A percentile compares a stretch with the other conserved stretches of the same genome.
Conservation (phyloP, 2,113 vertebrate genomes). For the Balaenoptera acutorostrata region DNA sequence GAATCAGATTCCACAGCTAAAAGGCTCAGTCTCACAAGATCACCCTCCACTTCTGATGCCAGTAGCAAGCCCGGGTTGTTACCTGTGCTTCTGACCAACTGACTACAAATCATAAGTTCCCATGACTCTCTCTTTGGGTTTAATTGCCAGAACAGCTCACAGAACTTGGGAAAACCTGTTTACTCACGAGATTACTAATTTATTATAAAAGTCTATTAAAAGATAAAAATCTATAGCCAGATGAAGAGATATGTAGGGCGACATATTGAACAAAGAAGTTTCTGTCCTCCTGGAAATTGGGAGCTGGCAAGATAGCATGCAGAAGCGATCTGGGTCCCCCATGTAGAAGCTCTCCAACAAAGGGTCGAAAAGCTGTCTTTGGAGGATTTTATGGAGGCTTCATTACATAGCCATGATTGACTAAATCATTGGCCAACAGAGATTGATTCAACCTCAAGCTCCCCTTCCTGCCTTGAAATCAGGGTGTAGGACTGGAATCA, state of each 20-base stretch:
- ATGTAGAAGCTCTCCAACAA: neutral
- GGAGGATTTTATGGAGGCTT: neutral
- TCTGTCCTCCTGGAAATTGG: neutral
- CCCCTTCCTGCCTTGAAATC: neutral
- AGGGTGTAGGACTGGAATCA: neutral
- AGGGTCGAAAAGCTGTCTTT: neutral
- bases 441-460: neutral
- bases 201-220: neutral
- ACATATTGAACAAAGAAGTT: neutral
- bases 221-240: neutral
- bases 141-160: neutral
- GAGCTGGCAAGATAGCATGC: neutral
- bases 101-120: neutral
- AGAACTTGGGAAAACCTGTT: neutral
- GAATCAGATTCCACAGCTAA: neutral
- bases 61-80: neutral
- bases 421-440: neutral
- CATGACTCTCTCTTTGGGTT: neutral
- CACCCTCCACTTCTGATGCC: neutral
- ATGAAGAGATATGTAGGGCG: neutral
- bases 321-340: neutral
- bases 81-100: neutral
- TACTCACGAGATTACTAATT: neutral
- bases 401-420: neutral
- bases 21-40: neutral